These are phyloP conservation scores for Rutilus rutilus DNA, from an alignment of 2,113 vertebrate species.

Conservation along the genomic window DNA sequence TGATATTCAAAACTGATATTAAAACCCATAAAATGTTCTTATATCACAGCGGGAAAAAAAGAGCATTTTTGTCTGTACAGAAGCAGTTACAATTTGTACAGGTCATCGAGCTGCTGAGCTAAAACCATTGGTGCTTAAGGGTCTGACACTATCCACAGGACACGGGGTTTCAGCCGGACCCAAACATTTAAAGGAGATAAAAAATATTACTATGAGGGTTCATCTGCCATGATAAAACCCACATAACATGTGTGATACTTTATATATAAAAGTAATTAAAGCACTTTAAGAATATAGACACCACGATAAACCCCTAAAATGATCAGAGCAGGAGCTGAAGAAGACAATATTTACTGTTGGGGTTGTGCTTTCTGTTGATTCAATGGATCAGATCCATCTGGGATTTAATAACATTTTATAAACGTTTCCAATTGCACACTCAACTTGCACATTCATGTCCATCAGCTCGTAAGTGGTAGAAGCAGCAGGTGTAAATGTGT, in stretches of 20 bases:
- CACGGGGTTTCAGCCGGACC: slow-evolving; percentile 1
- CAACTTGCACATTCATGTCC: neutral
- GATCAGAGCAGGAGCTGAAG: neutral
- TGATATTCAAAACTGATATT: slow-evolving; percentile 52
- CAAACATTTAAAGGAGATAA: neutral
- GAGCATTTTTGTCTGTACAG: slow-evolving; percentile 59
- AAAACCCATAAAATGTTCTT: slow-evolving; percentile 55
- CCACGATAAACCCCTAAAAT: neutral
- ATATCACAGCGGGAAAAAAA: slow-evolving; percentile 49
- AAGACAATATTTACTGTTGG: neutral
- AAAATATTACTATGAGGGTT: neutral
- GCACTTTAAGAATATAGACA: neutral
- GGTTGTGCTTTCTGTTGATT: slow-evolving; percentile 36
- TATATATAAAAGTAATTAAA: slow-evolving; percentile 20
- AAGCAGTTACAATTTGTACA: slow-evolving; percentile 69
- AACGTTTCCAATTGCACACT: slow-evolving; percentile 8
- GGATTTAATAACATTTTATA: neutral
- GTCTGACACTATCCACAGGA: slow-evolving; percentile 40
- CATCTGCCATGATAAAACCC: neutral
- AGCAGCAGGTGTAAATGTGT: neutral
- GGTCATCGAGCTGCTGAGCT: slow-evolving; percentile 59
- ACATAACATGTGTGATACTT: neutral
- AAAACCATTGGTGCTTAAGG: slow-evolving; percentile 62
- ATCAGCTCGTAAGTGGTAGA: neutral
- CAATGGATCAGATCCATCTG: neutral